Percentiles rank a stretch among this genome's conserved stretches.
Conservation (phyloP, 2,113 vertebrate species). For the Salminus brasiliensis region DNA sequence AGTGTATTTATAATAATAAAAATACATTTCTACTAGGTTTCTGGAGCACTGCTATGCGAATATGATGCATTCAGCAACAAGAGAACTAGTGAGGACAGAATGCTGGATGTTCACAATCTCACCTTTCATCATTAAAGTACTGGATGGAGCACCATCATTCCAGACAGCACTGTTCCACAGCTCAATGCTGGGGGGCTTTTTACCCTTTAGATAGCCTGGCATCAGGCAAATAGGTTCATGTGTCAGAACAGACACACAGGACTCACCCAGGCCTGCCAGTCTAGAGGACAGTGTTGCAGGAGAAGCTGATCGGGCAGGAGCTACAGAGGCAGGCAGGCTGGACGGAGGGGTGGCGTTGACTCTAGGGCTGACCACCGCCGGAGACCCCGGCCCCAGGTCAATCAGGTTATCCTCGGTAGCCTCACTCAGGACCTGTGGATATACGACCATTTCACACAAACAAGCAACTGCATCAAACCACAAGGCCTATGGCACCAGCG, state of each 20-base stretch:
- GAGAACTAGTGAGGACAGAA: no score
- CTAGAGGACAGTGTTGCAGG: conserved; percentile 87
- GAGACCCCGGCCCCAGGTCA: conserved; percentile 95
- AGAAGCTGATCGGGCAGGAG: conserved; percentile 65
- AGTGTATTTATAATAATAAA: no score
- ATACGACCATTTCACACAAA: background rate
- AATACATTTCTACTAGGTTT: no score
- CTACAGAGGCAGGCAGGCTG: conserved; percentile 60
- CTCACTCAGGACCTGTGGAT: conserved; percentile 86
- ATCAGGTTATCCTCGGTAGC: conserved; percentile 97
- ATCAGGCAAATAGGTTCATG: no score
- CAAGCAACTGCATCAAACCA: background rate
- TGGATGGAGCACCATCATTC: no score
- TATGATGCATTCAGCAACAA: no score
- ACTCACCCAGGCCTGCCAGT: conserved; percentile 90
- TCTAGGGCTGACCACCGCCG: conserved; percentile 94
- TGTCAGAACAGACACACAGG: background rate
- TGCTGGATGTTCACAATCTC: no score
- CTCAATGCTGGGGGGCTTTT: no score
- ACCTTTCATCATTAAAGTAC: no score
- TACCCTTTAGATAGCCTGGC: no score
- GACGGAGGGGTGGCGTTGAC: conserved; percentile 73
- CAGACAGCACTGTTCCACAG: no score
- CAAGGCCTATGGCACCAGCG: background rate
- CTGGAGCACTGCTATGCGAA: no score